Evolutionary conservation across 92 coral and sea anemone genomes (phyloP).

Genomic region (Plumapathes pennacea): DNA sequence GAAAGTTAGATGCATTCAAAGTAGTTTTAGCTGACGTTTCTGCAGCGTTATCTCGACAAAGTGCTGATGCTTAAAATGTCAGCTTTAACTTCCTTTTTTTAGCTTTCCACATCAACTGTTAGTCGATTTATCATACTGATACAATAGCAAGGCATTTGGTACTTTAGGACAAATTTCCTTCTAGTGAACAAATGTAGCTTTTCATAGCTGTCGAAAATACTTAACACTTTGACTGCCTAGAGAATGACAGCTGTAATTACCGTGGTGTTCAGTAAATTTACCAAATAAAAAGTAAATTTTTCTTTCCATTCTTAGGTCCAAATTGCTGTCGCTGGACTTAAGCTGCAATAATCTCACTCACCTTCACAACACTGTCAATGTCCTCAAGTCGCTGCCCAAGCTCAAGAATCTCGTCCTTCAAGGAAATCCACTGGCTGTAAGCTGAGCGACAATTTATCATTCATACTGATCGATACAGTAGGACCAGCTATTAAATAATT

Average conservation of each 20-base stretch:
- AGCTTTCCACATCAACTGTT: not conserved
- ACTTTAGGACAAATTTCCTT: too few species aligned
- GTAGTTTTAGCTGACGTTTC: not conserved
- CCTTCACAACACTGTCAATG: conserved; percentile 69
- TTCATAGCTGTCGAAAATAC: too few species aligned
- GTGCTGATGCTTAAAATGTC: not conserved
- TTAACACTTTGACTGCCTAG: too few species aligned
- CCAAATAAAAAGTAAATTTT: not conserved
- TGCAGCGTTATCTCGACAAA: not conserved
- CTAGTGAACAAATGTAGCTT: too few species aligned
- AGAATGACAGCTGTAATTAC: too few species aligned
- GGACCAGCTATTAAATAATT: not conserved
- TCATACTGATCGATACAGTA: not conserved
- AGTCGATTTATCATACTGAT: too few species aligned
- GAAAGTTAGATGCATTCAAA: not conserved
- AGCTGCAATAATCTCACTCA: conserved; percentile 90
- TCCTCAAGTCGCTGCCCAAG: conserved; percentile 75
- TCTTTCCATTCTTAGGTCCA: conserved; percentile 45
- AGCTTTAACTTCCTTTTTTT: not conserved
- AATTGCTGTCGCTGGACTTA: conserved; percentile 82
- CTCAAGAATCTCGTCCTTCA: conserved; percentile 81
- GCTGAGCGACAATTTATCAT: conserved; percentile 1
- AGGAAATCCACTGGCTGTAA: conserved; percentile 94
- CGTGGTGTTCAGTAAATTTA: too few species aligned
- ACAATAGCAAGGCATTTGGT: too few species aligned